Conservation (phyloP, 2,797 vertebrate genomes). For the Orestias chungarensis region DNA sequence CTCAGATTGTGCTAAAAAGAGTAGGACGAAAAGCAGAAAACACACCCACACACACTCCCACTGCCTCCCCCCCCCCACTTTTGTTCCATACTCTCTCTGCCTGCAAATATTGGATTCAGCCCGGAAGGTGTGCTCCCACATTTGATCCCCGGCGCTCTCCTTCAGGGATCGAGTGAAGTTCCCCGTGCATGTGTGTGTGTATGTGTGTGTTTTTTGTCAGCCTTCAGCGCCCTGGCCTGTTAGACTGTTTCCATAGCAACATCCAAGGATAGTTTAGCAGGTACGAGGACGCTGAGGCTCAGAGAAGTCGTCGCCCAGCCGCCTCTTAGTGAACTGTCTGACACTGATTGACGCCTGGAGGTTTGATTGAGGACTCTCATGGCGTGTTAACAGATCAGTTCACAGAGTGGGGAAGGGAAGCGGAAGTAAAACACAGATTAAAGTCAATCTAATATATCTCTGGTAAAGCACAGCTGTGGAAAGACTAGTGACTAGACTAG, state of each 20-base stretch:
- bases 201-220: slow-evolving; percentile 4
- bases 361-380: slow-evolving; percentile 38
- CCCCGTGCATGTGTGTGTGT: background rate
- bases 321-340: slow-evolving; percentile 32
- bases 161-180: slow-evolving; percentile 35
- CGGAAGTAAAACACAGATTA: slow-evolving; percentile 9
- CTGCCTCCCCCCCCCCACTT: background rate
- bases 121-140: slow-evolving; percentile 21
- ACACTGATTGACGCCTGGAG: slow-evolving; percentile 15
- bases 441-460: slow-evolving; percentile 4
- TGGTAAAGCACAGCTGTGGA: background rate
- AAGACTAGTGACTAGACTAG: background rate
- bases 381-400: slow-evolving; percentile 3
- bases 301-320: slow-evolving; percentile 20
- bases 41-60: slow-evolving; percentile 14
- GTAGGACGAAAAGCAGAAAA: slow-evolving; percentile 30
- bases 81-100: slow-evolving; percentile 6
- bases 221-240: slow-evolving; percentile 30
- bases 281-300: slow-evolving; percentile 28
- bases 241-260: slow-evolving; percentile 61
- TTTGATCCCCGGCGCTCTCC: slow-evolving; percentile 22
- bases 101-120: slow-evolving; percentile 45
- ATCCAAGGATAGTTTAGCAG: slow-evolving; percentile 38
- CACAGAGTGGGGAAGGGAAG: background rate
- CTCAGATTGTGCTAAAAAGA: slow-evolving; percentile 54